These are phyloP conservation scores for Strongylocentrotus purpuratus DNA, from an alignment of 35 echinoderm and acorn worm genomes.

Conservation along the genomic window DNA sequence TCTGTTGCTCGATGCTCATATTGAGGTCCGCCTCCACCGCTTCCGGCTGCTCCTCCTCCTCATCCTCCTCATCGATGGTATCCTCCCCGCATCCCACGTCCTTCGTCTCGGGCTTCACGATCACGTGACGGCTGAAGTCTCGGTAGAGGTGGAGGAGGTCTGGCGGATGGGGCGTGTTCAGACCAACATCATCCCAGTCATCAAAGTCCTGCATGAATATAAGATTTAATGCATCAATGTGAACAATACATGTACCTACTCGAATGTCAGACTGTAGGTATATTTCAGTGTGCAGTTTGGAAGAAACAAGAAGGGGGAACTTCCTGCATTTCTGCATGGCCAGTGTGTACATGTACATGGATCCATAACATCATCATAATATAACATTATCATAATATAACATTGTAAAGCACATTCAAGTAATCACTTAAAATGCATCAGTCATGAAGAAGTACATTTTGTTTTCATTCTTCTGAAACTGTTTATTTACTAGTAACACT, in stretches of 20 bases:
- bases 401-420: too few relatives aligned
- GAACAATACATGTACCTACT: neutral
- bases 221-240: too few relatives aligned
- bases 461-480: too few relatives aligned
- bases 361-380: too few relatives aligned
- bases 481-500: too few relatives aligned
- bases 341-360: too few relatives aligned
- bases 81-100: conserved; percentile 94
- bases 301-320: too few relatives aligned
- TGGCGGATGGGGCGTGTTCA: conserved; percentile 88
- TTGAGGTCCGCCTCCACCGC: conserved; percentile 90
- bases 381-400: too few relatives aligned
- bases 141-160: conserved; percentile 95
- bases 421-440: too few relatives aligned
- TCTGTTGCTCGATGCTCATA: conserved; percentile 83
- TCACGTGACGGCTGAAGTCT: conserved; percentile 88
- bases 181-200: conserved; percentile 99
- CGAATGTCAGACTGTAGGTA: neutral
- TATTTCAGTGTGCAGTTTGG: too few relatives aligned
- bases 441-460: too few relatives aligned
- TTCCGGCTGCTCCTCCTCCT: conserved; percentile 70
- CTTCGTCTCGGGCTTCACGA: conserved; percentile 72
- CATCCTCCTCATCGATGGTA: conserved; percentile 47
- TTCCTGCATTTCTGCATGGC: too few relatives aligned
- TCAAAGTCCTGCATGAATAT: conserved; percentile 87